Evolutionary conservation across 2,888 invertebrate genomes (phyloP).

Genomic region (Perizoma affinitatum): DNA sequence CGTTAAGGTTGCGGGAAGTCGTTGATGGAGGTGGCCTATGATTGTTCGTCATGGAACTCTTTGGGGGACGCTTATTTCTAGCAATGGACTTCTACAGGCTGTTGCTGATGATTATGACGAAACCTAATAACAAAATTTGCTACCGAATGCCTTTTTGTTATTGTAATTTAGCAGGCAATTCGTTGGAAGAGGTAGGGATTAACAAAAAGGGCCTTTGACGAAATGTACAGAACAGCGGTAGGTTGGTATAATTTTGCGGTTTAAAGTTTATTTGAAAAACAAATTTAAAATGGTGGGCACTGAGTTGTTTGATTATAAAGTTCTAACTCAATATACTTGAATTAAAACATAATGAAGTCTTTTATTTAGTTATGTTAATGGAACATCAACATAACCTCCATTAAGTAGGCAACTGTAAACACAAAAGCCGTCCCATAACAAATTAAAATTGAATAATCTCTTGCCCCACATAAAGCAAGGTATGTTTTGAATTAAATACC

Average conservation of each 20-base stretch:
- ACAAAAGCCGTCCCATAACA: conserved; percentile 33
- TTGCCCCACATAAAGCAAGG: conserved; percentile 19
- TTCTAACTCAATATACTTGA: conserved; percentile 2
- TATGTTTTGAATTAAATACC: conserved; percentile 18
- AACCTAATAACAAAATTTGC: too few species aligned
- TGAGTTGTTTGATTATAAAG: conserved; percentile 23
- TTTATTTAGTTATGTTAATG: conserved; percentile 23
- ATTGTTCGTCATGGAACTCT: too few species aligned
- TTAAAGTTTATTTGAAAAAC: conserved; percentile 40
- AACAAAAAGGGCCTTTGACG: conserved; percentile 39
- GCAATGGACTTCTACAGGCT: too few species aligned
- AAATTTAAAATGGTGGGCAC: conserved; percentile 23
- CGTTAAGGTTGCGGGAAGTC: too few species aligned
- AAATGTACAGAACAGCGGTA: conserved; percentile 28
- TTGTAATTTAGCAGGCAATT: too few species aligned
- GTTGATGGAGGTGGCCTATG: too few species aligned
- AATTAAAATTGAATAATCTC: conserved; percentile 37
- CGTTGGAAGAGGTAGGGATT: not conserved
- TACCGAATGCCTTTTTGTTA: too few species aligned
- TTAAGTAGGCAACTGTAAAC: conserved; percentile 23
- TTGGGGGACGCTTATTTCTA: too few species aligned
- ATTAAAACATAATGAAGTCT: conserved; percentile 7
- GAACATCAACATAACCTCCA: conserved; percentile 32
- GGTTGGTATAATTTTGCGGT: conserved; percentile 36
- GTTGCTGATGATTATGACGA: too few species aligned